phyloP scores from a whole-genome alignment of 2,888 invertebrate species.

The Acrocyrtus sp. region DNA sequence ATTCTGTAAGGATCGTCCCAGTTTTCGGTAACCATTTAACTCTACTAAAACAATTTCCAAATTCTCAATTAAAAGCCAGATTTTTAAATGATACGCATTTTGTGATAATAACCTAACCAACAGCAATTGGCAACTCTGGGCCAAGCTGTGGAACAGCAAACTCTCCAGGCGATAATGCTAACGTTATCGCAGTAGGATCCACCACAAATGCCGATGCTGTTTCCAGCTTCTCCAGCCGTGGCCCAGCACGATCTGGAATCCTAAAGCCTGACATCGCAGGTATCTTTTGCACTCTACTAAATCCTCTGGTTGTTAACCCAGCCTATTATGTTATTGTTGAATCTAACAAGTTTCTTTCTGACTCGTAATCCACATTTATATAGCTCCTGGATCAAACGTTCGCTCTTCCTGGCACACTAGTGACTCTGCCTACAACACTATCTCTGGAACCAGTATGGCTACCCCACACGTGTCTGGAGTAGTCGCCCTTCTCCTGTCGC shows the following conservation, averaged over 20 bases:
- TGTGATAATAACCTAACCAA: neutral
- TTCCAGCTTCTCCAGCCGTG: slow-evolving; percentile 20
- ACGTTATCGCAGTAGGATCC: slow-evolving; percentile 24
- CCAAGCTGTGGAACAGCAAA: slow-evolving; percentile 2
- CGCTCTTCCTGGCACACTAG: neutral
- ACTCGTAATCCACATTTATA: neutral
- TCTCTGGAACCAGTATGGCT: slow-evolving; percentile 31
- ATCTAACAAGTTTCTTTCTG: neutral
- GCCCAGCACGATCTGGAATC: slow-evolving; percentile 5
- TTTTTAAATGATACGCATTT: neutral
- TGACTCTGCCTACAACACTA: slow-evolving; percentile 3
- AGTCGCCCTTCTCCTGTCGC: slow-evolving; percentile 33
- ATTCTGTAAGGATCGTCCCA: slow-evolving; percentile 36
- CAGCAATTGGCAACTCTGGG: neutral
- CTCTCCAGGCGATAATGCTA: slow-evolving; percentile 18
- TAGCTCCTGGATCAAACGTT: slow-evolving; percentile 2
- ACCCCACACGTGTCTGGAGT: slow-evolving; percentile 48
- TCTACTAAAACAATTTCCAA: no score
- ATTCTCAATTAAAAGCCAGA: slow-evolving; percentile 22
- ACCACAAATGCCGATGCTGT: slow-evolving; percentile 13
- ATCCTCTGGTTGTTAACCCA: no score
- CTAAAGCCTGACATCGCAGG: slow-evolving; percentile 3
- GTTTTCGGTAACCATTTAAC: slow-evolving; percentile 24
- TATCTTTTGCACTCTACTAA: neutral
- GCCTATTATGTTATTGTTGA: no score